These are phyloP conservation scores for Prolemur simus DNA, from an alignment of 2,113 vertebrate genomes.

Conservation along the genomic window DNA sequence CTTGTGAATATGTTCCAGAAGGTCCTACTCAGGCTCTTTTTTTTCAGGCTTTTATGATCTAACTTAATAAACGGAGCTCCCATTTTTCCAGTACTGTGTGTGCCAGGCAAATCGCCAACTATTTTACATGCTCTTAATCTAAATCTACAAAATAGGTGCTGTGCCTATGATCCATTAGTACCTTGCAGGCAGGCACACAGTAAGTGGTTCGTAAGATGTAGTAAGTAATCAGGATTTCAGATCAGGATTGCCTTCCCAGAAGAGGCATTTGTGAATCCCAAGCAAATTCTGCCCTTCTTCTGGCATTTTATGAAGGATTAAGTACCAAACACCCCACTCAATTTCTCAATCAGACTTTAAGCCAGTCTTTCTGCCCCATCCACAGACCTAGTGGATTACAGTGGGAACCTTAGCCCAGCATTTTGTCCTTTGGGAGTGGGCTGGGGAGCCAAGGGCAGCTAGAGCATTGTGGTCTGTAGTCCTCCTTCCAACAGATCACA, in stretches of 20 bases:
- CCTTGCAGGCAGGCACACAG: neutral
- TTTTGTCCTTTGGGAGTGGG: neutral
- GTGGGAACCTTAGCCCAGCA: rapidly evolving
- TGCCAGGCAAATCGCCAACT: neutral
- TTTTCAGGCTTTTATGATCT: neutral
- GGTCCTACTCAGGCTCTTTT: neutral
- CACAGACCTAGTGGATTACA: neutral
- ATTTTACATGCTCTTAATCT: neutral
- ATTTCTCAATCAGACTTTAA: neutral
- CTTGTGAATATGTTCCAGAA: neutral
- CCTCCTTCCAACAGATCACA: no score
- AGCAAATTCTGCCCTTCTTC: neutral
- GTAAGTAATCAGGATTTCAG: neutral
- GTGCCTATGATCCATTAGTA: neutral
- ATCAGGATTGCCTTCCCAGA: neutral
- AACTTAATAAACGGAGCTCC: neutral
- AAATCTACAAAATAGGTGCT: neutral
- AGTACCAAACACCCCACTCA: neutral
- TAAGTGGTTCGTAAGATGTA: neutral
- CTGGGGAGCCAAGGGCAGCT: neutral
- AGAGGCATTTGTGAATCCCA: neutral
- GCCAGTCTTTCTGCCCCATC: neutral
- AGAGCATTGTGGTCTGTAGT: rapidly evolving
- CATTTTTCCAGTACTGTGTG: neutral
- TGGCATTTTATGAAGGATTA: neutral